phyloP scores from a whole-genome alignment of 1,140 invertebrate species.

The Tenebrio molitor region DNA sequence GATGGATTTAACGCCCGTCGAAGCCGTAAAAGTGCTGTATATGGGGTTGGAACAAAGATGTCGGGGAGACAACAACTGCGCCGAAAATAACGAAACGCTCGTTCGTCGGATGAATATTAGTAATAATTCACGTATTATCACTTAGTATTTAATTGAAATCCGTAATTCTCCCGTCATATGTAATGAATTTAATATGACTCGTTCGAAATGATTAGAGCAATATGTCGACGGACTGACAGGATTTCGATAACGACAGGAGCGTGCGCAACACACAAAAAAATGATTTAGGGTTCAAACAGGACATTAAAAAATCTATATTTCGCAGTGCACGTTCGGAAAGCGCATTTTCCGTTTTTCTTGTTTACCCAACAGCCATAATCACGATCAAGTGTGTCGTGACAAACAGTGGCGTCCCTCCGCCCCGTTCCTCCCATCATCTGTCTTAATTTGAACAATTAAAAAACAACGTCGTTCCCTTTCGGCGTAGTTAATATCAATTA shows the following conservation, averaged over 20 bases:
- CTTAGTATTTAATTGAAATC: slow-evolving; percentile 34
- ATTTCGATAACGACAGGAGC: slow-evolving; percentile 23
- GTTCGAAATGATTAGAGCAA: slow-evolving; percentile 33
- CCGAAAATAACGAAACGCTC: no score
- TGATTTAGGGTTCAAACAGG: no score
- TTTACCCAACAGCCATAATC: no score
- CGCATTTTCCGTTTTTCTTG: no score
- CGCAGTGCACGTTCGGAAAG: no score
- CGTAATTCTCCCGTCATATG: slow-evolving; percentile 25
- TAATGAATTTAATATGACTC: slow-evolving; percentile 34
- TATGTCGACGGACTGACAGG: slow-evolving; percentile 13
- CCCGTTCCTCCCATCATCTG: slow-evolving; percentile 2
- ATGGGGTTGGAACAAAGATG: slow-evolving; percentile 14
- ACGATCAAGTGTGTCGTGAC: not conserved
- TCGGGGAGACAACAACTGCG: no score
- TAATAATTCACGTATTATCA: slow-evolving; percentile 37
- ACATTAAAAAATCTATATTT: slow-evolving; percentile 18
- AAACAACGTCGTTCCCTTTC: slow-evolving; percentile 33
- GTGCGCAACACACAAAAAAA: slow-evolving; percentile 16
- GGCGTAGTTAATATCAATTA: slow-evolving; percentile 39
- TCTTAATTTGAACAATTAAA: slow-evolving; percentile 36
- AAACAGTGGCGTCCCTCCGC: not conserved
- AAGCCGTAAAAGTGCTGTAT: slow-evolving; percentile 23
- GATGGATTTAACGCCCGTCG: slow-evolving; percentile 22
- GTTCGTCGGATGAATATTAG: slow-evolving; percentile 18